Base-by-base conservation (phyloP, 2,113 vertebrate species). In the Marmota monax region DNA sequence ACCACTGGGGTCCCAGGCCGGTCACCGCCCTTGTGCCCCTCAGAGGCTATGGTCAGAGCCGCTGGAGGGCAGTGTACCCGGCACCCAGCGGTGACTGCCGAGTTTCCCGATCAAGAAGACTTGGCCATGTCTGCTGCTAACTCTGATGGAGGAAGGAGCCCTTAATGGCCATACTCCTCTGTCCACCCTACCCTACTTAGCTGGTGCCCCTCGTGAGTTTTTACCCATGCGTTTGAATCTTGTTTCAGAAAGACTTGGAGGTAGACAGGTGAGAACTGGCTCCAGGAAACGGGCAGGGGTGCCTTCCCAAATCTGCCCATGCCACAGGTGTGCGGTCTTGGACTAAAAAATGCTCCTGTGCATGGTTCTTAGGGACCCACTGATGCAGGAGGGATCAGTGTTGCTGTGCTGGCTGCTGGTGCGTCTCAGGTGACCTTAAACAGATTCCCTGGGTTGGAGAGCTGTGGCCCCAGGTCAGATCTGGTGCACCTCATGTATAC, bases 1-100 rank as follows among this genome's bases (percentile, higher is more conserved):
- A 16, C 1, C 27, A 22, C 25, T 34, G 69, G 37, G 4, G 9
- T 48, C 4, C 2, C 1, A 13, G 7, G 9, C 61, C 32, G 27
- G 20, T 17, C 17, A 63, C 23, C 5, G 12, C 32, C 61, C 48
- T 27, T 12, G 4, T 22, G 10, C 18, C 45, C 5, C 53, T 25
- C 13, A 13, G 0, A 51, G 11, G 20, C 12, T 92, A 29, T 92
- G 32, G 37, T 39, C 32, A 61, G 78, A 85, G 6, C 34, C 29
- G 3, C 25, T 0, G 17, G 17, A 11, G 9, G n/a, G 39, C 56
- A 56, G 56, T 56, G 56, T 4, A 20, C 56, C 56, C 11, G 0
- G 48, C 48, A 51, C 48, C 10, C 48, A 51, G 56, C 56, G 17
- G 56, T 56, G 56, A 18, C 17, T 2, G 5, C 56, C 56, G 18